Evolutionary conservation across 2,888 invertebrate species (phyloP), one percentile per base, ranked within the genome.

Genomic region (Gnatocerus cornutus): DNA sequence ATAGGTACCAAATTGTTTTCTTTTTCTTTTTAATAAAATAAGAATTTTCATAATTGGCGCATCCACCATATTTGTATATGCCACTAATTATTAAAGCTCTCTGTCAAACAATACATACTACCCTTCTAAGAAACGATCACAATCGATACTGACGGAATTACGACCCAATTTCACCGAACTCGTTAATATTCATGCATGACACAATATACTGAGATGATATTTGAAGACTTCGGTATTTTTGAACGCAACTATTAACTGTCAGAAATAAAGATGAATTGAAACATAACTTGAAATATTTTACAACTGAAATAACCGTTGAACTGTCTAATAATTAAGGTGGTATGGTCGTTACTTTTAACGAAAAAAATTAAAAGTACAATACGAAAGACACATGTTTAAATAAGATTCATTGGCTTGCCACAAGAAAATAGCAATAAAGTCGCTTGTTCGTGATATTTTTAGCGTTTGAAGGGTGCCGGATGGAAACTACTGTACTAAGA

Each of bases 91-190:
- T 7, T 7, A 1, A 7, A 8, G n/a, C 7, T 37, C 8, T n/a
- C 9, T 37, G 8, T n/a, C 8, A n/a, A n/a, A n/a, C 37, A n/a
- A 8, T n/a, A 37, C n/a, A 37, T 7, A 4, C 6, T n/a, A 43
- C 43, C 43, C 12, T 43, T 9, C 12, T 10, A n/a, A 43, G 10
- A 43, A 10, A 13, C 13, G 13, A 29, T 33, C 33, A 29, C 52
- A 58, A 58, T 58, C 45, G 43, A 58, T 52, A 52, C 27, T 45
- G 41, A 41, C 41, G 41, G 21, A 13, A 56, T 56, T 56, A 45
- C 58, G 58, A 58, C 58, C 58, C n/a, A 43, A 58, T 58, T 58
- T 58, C 58, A 29, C 5, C 58, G 58, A 58, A 58, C 45, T 43
- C 45, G 58, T 58, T 16, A 58, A 58, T 58, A 58, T 58, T 58